Conservation (phyloP, 2,888 invertebrate genomes). For the Apotomis turbidana region DNA sequence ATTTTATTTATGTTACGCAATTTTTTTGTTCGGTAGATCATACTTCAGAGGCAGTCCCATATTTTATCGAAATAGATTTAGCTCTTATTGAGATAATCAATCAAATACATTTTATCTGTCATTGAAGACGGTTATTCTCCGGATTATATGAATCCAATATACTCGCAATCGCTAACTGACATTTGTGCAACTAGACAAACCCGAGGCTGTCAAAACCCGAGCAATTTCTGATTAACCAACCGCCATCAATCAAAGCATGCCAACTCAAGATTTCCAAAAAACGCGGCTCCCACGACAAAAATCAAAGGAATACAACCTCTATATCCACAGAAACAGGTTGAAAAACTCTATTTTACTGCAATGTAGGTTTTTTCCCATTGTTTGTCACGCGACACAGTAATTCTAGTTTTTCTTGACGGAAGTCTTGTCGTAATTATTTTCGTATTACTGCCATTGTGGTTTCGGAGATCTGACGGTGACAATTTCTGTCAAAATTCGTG, state of each 20-base stretch:
- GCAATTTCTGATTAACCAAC: slow-evolving; percentile 25
- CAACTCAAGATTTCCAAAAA: slow-evolving; percentile 29
- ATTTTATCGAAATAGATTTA: too few species aligned
- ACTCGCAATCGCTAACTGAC: not conserved
- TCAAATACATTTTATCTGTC: too few species aligned
- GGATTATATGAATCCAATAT: too few species aligned
- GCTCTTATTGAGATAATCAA: too few species aligned
- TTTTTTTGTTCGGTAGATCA: too few species aligned
- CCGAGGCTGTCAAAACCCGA: slow-evolving; percentile 6
- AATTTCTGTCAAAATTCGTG: slow-evolving; percentile 36
- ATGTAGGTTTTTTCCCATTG: slow-evolving; percentile 51
- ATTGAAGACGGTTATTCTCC: too few species aligned
- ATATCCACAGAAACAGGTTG: slow-evolving; percentile 1
- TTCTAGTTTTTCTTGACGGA: slow-evolving; percentile 77
- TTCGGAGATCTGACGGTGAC: slow-evolving; percentile 46
- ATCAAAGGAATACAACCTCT: slow-evolving; percentile 5
- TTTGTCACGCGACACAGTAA: slow-evolving; percentile 74
- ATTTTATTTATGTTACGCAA: too few species aligned
- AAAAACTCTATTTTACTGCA: not conserved
- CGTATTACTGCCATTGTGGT: slow-evolving; percentile 70
- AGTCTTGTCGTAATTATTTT: slow-evolving; percentile 75
- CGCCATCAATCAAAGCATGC: slow-evolving; percentile 20
- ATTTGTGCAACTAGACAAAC: not conserved
- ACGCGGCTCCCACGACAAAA: slow-evolving; percentile 24
- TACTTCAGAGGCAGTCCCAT: too few species aligned